Evolutionary conservation across 2,888 invertebrate genomes (phyloP), one percentile per base, ranked within the genome.

Genomic region (Thera obeliscata): DNA sequence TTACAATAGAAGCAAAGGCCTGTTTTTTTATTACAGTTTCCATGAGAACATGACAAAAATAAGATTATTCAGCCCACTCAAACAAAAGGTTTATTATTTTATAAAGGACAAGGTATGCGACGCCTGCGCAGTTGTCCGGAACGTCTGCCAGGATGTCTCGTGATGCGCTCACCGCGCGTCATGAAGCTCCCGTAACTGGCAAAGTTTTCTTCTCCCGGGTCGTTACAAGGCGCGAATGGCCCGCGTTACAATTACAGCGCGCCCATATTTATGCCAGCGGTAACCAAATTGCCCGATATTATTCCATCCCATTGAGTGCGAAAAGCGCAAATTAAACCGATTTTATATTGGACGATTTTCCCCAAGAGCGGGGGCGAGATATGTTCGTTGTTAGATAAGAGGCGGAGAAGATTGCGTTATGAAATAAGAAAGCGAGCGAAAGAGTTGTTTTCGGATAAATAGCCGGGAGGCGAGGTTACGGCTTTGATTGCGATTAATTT

Each of bases 261-360:
- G 87, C 90, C 91, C 89, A 93, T 93, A 93, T 93, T 93, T 93
- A 93, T 93, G 91, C 89, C 84, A 81, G 93, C 91, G 93, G 93
- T 93, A 93, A 93, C 93, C 90, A 93, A 93, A 93, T 93, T 93
- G 93, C 93, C 90, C 90, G 91, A 93, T 93, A 93, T 93, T 93
- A 93, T 93, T 93, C 93, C 93, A 89, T 92, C 92, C 93, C 93
- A 93, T 93, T 93, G 93, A 93, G 93, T 93, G 91, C 91, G 93
- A 93, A 93, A 93, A 93, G 93, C 92, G 93, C 93, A 93, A 93
- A 93, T 93, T 93, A 93, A 93, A 93, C 91, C 93, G 93, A 93
- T 93, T 93, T 93, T 93, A 93, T 93, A 93, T 93, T 93, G 89
- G 93, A 93, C 88, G 93, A 93, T 93, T 93, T 90, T 91, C 93